Evolutionary conservation across 2,888 invertebrate genomes (phyloP), one percentile per base, ranked within the genome.

Genomic region (Stenotaenia linearis): DNA sequence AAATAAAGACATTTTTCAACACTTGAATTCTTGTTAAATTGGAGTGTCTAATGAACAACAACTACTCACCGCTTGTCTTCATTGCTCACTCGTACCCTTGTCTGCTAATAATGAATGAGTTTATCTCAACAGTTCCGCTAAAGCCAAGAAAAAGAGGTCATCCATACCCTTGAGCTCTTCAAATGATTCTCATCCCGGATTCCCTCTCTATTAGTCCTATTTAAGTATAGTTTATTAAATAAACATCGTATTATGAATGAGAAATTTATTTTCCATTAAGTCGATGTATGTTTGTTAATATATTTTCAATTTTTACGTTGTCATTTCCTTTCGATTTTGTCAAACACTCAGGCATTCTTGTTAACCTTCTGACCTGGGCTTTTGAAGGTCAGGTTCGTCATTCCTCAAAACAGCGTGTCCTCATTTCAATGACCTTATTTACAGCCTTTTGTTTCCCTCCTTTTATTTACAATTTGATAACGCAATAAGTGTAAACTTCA

Each of bases 381-480:
- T 28, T 69, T 28, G 25, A 69, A 69, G 69, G 69, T 69, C 69
- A 69, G 69, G 69, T 69, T 69, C 69, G 25, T 69, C 69, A 69
- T 69, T 28, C 23, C 28, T 69, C 12, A 3, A 21, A n/a, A 18
- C 50, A 18, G 18, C n/a, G 50, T 4, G 69, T 15, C 25, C 69
- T 69, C 69, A 28, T 69, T 69, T 69, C 28, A 15, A 28, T 69
- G 69, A 25, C 69, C 69, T 69, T 28, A 28, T 69, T 69, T 69
- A 6, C 28, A 10, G 25, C 12, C 69, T 28, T 69, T 69, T 69
- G 28, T 69, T 12, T 23, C 15, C 28, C 28, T 7, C 25, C 25
- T 45, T 45, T 45, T 45, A 45, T 45, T 32, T 32, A 32, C 9
- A 32, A 32, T 32, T 32, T 32, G 4, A n/a, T n/a, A n/a, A n/a